These are phyloP conservation scores for Andrena camellia DNA, from an alignment of 2,888 invertebrate genomes.

Conservation along the genomic window DNA sequence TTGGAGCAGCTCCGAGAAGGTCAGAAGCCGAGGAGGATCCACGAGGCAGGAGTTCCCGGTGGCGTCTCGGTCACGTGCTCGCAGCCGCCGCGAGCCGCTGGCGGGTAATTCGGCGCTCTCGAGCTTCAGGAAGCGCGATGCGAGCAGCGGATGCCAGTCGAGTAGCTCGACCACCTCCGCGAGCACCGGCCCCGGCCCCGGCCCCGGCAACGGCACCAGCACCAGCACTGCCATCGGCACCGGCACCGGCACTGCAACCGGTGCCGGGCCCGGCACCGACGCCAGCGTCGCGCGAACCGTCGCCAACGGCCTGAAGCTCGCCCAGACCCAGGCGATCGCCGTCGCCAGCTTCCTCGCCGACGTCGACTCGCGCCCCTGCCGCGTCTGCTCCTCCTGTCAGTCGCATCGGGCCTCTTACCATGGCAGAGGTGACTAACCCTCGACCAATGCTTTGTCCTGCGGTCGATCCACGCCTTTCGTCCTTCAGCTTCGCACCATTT, in stretches of 20 bases:
- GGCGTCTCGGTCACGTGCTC: constrained; percentile 46
- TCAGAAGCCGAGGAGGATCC: constrained; percentile 63
- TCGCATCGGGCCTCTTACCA: constrained; percentile 89
- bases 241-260: constrained; percentile 40
- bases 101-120: constrained; percentile 69
- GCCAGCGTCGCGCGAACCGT: constrained; percentile 83
- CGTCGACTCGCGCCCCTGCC: constrained; percentile 85
- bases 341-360: constrained; percentile 89
- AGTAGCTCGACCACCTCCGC: constrained; percentile 54
- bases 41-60: constrained; percentile 49
- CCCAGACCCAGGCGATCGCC: constrained; percentile 91
- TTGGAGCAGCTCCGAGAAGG: constrained; percentile 68
- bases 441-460: constrained; percentile 26
- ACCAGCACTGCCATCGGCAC: constrained; percentile 45
- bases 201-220: no score
- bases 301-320: constrained; percentile 90
- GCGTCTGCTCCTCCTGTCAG: constrained; percentile 83
- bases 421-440: constrained; percentile 87
- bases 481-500: background rate
- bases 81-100: constrained; percentile 39
- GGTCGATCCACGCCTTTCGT: background rate
- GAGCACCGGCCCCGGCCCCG: constrained; percentile 42
- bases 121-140: constrained; percentile 60
- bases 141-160: constrained; percentile 43
- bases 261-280: constrained; percentile 41